Base-by-base conservation (phyloP, 2,888 invertebrate species). In the Cryptops parisi region DNA sequence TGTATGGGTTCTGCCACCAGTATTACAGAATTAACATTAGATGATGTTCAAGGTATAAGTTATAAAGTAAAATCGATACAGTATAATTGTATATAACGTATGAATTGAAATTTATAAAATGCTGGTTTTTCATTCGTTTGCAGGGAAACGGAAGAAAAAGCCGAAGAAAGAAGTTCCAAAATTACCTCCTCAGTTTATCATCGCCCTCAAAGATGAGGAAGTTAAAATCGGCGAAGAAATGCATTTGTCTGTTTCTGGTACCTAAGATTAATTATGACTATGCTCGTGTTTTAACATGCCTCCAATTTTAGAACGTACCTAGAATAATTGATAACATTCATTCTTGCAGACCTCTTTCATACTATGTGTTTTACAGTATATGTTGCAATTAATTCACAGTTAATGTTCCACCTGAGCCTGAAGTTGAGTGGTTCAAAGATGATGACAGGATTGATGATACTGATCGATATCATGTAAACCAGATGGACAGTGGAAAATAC, bases 1-100 rank as follows among this genome's bases (percentile, higher is more conserved):
- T 87, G 88, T 64, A 90, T 90, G 89, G 90, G 89, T 0, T 84
- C 86, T 68, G 82, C 84, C 0, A 82, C 79, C 62, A 88, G 88
- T 64, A 81, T 82, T 0, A 88, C 90, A 0, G 86, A 88, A 61
- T 72, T 90, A 26, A 89, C 89, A 0, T 79, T 90, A 0, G 89
- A 90, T 70, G 90, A 90, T 64, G 89, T 90, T 57, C 84, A 88
- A 64, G 86, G 55, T 55, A 27, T 6, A 9, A 21, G 6, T 33
- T n/a, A n/a, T n/a, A n/a, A n/a, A n/a, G n/a, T n/a, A n/a, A n/a
- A n/a, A n/a, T n/a, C n/a, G n/a, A n/a, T n/a, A n/a, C n/a, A n/a
- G n/a, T n/a, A n/a, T n/a, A n/a, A n/a, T n/a, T n/a, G n/a, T n/a
- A n/a, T n/a, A n/a, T n/a, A n/a, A n/a, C n/a, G n/a, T n/a, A n/a